A percentile compares a stretch with the other conserved stretches of the same genome.
phyloP scores from a whole-genome alignment of 1,140 invertebrate genomes.

The Marisa cornuarietis region DNA sequence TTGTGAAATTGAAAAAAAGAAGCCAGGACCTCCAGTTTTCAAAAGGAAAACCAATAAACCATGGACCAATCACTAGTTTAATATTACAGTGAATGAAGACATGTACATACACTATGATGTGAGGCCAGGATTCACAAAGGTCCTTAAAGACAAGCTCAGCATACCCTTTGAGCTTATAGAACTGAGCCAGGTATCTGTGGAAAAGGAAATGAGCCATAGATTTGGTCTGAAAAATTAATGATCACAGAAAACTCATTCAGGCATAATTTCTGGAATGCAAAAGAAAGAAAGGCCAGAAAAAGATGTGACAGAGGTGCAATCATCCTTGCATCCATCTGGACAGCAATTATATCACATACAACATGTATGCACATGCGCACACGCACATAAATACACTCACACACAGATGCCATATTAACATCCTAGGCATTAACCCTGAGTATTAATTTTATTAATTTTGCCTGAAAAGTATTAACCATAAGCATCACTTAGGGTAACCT shows the following conservation, averaged over 20 bases:
- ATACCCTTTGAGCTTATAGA: conserved; percentile 62
- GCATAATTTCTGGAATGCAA: not conserved
- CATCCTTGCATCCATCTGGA: not conserved
- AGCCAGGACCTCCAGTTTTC: too few species aligned
- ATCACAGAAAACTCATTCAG: too few species aligned
- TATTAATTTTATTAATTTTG: too few species aligned
- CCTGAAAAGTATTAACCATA: too few species aligned
- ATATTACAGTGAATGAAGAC: not conserved
- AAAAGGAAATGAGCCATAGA: conserved; percentile 13
- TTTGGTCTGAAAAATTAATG: too few species aligned
- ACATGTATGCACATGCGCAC: not conserved
- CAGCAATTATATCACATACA: not conserved
- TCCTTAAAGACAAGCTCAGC: conserved; percentile 80
- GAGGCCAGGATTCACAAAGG: conserved; percentile 75
- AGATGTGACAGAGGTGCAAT: not conserved
- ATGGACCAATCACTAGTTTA: too few species aligned
- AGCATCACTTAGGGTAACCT: too few species aligned
- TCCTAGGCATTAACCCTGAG: too few species aligned
- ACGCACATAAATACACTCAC: not conserved
- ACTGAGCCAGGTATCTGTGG: conserved; percentile 53
- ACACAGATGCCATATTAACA: not conserved
- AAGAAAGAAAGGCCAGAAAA: not conserved
- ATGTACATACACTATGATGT: conserved; percentile 71
- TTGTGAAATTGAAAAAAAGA: too few species aligned
- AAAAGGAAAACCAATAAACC: too few species aligned